Conservation (phyloP, 92 coral and sea anemone species). For the Blastomussa wellsi region DNA sequence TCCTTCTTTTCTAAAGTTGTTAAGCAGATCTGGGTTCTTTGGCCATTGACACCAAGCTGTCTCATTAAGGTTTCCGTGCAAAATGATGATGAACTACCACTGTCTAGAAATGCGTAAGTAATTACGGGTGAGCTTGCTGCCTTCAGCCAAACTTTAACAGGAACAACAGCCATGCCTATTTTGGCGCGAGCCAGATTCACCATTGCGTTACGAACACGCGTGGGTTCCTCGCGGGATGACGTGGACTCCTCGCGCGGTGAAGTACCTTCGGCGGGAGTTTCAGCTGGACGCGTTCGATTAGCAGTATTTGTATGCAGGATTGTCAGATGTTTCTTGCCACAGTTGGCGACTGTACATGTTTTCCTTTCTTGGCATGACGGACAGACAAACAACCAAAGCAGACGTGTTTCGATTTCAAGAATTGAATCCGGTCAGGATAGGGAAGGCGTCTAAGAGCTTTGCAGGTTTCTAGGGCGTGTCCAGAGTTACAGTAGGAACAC, state of each 20-base stretch:
- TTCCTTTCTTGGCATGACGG: conserved; percentile 9
- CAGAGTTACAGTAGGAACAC: conserved; percentile 29
- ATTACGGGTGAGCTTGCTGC: background rate
- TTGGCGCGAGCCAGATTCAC: background rate
- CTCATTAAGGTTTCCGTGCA: conserved; percentile 33
- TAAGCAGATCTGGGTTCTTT: conserved; percentile 28
- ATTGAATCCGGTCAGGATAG: conserved; percentile 18
- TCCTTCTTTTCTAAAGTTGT: conserved; percentile 36
- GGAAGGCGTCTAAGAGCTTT: conserved; percentile 37
- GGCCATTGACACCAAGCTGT: conserved; percentile 5
- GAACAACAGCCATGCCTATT: conserved; percentile 24
- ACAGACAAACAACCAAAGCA: conserved; percentile 28
- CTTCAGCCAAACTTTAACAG: conserved; percentile 38
- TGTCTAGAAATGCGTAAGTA: conserved; percentile 53
- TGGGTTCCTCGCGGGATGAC: background rate
- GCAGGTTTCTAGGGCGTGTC: conserved; percentile 43
- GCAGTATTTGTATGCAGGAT: conserved; percentile 15
- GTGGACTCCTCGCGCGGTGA: background rate
- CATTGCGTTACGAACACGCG: background rate
- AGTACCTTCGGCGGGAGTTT: background rate
- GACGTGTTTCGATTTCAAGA: conserved; percentile 10
- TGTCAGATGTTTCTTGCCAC: background rate
- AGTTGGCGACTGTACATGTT: conserved; percentile 8
- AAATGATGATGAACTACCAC: conserved; percentile 53
- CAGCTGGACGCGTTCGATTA: background rate